Percentiles rank a stretch among this genome's conserved stretches.
Conservation (phyloP, 2,113 vertebrate species). For the Eidolon helvum region DNA sequence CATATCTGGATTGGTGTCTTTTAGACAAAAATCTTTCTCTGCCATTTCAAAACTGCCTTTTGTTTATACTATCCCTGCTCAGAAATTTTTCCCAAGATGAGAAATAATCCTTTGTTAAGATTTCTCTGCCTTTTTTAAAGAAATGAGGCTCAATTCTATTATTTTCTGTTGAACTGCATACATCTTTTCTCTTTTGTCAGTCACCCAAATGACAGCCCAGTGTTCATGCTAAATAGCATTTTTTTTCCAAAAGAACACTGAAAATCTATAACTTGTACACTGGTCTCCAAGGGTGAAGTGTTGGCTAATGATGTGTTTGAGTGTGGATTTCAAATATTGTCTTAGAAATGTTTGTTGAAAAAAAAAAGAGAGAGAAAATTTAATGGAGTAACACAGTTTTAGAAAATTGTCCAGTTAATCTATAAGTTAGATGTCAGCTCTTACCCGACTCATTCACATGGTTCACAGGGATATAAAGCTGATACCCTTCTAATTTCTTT, state of each 20-base stretch:
- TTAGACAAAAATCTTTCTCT: conserved; percentile 8
- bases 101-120: conserved; percentile 46
- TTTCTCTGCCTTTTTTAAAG: background rate
- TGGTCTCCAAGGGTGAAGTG: conserved; percentile 52
- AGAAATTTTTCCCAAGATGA: conserved; percentile 1
- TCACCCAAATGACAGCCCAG: background rate
- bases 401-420: background rate
- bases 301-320: conserved; percentile 61
- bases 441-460: background rate
- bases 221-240: conserved; percentile 11
- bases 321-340: conserved; percentile 53
- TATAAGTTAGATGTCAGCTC: background rate
- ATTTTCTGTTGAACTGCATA: background rate
- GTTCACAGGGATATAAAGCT: background rate
- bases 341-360: background rate
- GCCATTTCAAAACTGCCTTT: conserved; percentile 56
- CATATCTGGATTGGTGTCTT: conserved; percentile 24
- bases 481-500: background rate
- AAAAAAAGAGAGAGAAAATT: background rate
- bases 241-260: background rate
- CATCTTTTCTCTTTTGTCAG: background rate
- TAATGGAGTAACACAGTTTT: background rate
- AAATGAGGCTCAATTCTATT: conserved; percentile 28
- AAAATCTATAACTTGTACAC: conserved; percentile 38
- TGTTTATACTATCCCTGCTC: background rate